Conservation (phyloP, 1,140 invertebrate species). For the Copidosoma floridanum region DNA sequence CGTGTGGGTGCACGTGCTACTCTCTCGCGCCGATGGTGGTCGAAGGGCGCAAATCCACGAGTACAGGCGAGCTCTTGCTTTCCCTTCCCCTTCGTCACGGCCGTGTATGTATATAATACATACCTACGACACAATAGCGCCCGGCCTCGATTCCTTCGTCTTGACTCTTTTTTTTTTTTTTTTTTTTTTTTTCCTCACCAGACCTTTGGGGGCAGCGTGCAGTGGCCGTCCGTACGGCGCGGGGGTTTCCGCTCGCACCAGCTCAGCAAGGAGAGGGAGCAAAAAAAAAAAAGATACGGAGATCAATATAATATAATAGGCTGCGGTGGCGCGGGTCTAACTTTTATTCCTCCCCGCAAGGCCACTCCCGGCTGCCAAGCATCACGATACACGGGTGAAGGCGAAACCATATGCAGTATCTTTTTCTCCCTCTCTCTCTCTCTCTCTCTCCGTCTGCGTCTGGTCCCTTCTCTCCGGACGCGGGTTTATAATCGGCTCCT, state of each 20-base stretch:
- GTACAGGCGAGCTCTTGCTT: not conserved
- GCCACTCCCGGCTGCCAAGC: conserved; percentile 43
- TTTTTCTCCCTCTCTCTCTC: no score
- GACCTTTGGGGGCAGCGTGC: no score
- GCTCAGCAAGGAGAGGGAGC: conserved; percentile 16
- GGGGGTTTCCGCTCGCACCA: no score
- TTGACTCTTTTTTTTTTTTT: not conserved
- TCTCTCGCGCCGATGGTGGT: conserved; percentile 1
- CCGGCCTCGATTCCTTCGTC: conserved; percentile 27
- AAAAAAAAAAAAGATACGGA: conserved; percentile 13
- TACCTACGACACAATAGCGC: conserved; percentile 31
- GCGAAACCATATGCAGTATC: conserved; percentile 28
- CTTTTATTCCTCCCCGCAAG: conserved; percentile 28
- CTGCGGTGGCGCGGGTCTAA: not conserved
- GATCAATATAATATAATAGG: conserved; percentile 24
- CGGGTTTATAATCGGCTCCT: no score
- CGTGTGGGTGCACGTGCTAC: no score
- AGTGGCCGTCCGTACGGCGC: no score
- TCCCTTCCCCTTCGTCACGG: no score
- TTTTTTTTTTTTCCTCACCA: no score
- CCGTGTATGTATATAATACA: no score
- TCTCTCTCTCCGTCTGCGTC: not conserved
- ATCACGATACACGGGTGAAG: conserved; percentile 40
- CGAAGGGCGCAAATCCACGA: not conserved
- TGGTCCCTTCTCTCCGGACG: no score